Evolutionary conservation across 2,888 invertebrate genomes (phyloP).

Genomic region (Elysia crispata): DNA sequence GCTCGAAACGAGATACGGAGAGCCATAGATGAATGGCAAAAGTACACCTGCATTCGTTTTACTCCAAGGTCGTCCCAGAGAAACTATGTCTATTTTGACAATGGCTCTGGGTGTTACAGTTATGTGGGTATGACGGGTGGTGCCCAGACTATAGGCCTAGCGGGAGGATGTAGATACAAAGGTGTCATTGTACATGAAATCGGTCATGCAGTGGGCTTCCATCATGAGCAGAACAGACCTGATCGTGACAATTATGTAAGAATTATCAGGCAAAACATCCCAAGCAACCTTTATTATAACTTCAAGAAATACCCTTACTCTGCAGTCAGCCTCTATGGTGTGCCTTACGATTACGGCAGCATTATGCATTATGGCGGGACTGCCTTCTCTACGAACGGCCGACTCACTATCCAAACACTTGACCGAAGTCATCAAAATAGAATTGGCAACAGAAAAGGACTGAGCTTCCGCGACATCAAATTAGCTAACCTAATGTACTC

Average conservation of each 20-base stretch:
- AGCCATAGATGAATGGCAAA: constrained; percentile 47
- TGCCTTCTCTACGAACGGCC: constrained; percentile 64
- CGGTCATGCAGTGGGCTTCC: constrained; percentile 64
- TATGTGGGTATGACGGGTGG: constrained; percentile 46
- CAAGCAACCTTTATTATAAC: constrained; percentile 56
- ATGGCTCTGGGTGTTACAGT: constrained; percentile 50
- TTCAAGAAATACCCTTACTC: constrained; percentile 57
- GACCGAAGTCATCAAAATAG: constrained; percentile 64
- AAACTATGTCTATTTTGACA: constrained; percentile 41
- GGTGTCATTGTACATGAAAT: constrained; percentile 61
- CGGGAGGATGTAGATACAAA: constrained; percentile 42
- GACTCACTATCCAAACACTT: constrained; percentile 66
- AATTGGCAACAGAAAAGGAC: constrained; percentile 64
- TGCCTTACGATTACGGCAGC: constrained; percentile 67
- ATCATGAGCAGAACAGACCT: constrained; percentile 65
- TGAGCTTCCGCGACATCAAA: constrained; percentile 66
- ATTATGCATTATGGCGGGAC: constrained; percentile 67
- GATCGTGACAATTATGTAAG: constrained; percentile 61
- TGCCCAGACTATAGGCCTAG: constrained; percentile 42
- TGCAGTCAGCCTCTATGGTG: constrained; percentile 54
- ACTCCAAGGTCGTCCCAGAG: background rate
- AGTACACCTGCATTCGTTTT: constrained; percentile 46
- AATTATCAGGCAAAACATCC: constrained; percentile 60
- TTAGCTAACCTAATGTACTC: constrained; percentile 65
- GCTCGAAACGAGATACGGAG: constrained; percentile 21